Evolutionary conservation across 2,888 invertebrate genomes (phyloP), one percentile per base, ranked within the genome.

Genomic region (Rotaria socialis): DNA sequence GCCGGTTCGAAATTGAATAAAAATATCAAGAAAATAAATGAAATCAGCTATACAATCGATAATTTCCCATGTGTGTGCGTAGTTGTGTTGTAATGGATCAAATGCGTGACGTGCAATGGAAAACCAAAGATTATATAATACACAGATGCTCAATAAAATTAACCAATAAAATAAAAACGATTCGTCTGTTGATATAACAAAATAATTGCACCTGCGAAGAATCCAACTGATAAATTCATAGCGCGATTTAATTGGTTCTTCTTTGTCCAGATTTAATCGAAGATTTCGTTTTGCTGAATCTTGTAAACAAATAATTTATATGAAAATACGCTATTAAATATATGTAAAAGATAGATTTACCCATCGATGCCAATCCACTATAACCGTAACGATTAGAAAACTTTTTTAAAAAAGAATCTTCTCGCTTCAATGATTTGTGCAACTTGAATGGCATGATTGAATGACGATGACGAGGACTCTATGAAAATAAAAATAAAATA

Each of bases 131-230:
- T 97, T 97, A 92, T 97, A 97, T 87, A 97, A 93, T 89, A 96
- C 95, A 91, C 96, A 95, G 88, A 94, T 91, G 85, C 96, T 96
- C 89, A 96, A 93, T 88, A 96, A 92, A 93, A 95, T 94, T 89
- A 97, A 92, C 97, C 97, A 97, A 92, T 96, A 95, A 92, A 96
- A 97, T 93, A 96, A 96, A 92, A 96, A 95, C 92, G 95, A 96
- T 90, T 96, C 96, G 92, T 97, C 96, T 0, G 96, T 96, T 92
- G 96, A 96, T 89, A 97, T 95, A 86, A 97, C 96, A 47, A 85
- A 87, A 85, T 58, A 86, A 60, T 86, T 86, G 52, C 75, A 86
- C 80, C 56, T 75, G 16, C 50, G 60, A 14, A 86, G 19, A 19
- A 86, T 43, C 35, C 84, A 56, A 41, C 85, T 80, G 27, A 58